A percentile compares a stretch with the other conserved stretches of the same genome.
phyloP scores from a whole-genome alignment of 2,888 invertebrate species.

The Plemyria rubiginata region DNA sequence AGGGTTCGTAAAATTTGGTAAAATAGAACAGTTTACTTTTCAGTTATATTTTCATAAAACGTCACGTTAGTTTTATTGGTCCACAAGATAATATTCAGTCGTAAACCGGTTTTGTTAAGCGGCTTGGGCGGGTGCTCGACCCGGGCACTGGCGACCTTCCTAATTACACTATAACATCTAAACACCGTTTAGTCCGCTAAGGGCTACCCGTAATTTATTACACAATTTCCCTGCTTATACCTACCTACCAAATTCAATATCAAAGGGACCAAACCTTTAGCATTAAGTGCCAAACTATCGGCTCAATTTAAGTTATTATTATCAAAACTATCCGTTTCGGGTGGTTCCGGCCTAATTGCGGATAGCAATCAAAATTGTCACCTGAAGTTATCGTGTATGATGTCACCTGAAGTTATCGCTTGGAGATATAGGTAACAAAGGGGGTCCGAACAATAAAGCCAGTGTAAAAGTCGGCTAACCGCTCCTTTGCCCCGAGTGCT shows the following conservation, averaged over 20 bases:
- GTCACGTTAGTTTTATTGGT: slow-evolving; percentile 25
- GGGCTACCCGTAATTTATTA: slow-evolving; percentile 72
- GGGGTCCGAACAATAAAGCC: slow-evolving; percentile 73
- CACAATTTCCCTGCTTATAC: slow-evolving; percentile 65
- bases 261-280: slow-evolving; percentile 65
- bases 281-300: slow-evolving; percentile 68
- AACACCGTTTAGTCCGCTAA: slow-evolving; percentile 64
- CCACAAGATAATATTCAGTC: slow-evolving; percentile 48
- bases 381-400: slow-evolving; percentile 76
- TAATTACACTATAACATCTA: slow-evolving; percentile 67
- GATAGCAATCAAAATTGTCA: slow-evolving; percentile 57
- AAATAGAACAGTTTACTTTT: neutral
- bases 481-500: slow-evolving; percentile 61
- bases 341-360: slow-evolving; percentile 63
- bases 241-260: slow-evolving; percentile 75
- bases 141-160: slow-evolving; percentile 56
- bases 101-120: slow-evolving; percentile 45
- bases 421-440: slow-evolving; percentile 74
- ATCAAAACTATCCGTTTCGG: slow-evolving; percentile 53
- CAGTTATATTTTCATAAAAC: slow-evolving; percentile 2
- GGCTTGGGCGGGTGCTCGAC: slow-evolving; percentile 47
- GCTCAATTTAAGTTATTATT: slow-evolving; percentile 74
- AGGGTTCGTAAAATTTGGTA: slow-evolving; percentile 4
- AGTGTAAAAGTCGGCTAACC: slow-evolving; percentile 80
- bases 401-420: slow-evolving; percentile 70